Evolutionary conservation across 2,797 vertebrate species (phyloP), one percentile per base, ranked within the genome.

Genomic region (Xenopus petersii): DNA sequence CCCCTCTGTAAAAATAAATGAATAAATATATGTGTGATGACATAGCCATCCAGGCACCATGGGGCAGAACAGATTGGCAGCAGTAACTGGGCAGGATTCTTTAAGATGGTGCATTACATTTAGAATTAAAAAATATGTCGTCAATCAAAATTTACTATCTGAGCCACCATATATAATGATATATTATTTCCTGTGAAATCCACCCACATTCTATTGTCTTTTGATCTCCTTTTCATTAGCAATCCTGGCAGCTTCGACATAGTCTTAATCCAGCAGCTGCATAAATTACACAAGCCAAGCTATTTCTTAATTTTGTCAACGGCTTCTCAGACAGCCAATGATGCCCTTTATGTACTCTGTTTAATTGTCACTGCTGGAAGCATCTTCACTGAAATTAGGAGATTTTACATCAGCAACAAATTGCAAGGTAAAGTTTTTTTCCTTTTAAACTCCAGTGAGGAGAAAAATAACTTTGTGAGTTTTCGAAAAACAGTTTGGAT

Each of bases 91-190:
- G 75, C 81, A 80, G 61, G 64, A 68, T 84, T 69, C n/a, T 86
- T 86, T 84, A 83, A 81, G 71, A 42, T 0, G 0, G 73, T 55
- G 46, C 77, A 12, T 86, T 87, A 84, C 85, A 83, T 75, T 74
- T 82, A 85, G 81, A 75, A 85, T 81, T 84, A 4, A 82, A 84
- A 87, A 85, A 81, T 70, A 61, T 36, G 51, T 75, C 63, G 69
- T 86, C 84, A 88, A 89, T 88, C 85, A 86, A 71, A 67, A 79
- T 85, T 86, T 86, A 84, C 85, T 79, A 79, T 81, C 76, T 81
- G 75, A 83, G 83, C 81, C 80, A 85, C 85, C 83, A 21, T 21
- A 21, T 21, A 21, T 87, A 82, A 83, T 83, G 62, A 68, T 66
- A 71, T 76, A 71, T 17, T 60, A 8, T 84, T 82, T 79, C 85